Evolutionary conservation across 1,140 invertebrate genomes (phyloP).

Genomic region (Portunus trituberculatus): DNA sequence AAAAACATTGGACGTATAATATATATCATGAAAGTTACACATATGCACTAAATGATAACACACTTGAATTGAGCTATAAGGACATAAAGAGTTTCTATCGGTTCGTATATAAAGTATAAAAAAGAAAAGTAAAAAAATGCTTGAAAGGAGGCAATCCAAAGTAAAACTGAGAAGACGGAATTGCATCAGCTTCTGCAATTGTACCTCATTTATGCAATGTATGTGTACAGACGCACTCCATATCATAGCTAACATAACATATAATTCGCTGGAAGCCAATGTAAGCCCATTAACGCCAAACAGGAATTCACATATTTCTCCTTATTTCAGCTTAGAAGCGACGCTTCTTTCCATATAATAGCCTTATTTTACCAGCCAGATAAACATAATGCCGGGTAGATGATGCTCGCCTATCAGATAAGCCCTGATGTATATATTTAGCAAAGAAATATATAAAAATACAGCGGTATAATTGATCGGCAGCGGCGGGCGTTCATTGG

Average conservation of each 20-base stretch:
- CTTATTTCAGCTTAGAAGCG: not conserved
- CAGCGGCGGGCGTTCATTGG: constrained; percentile 71
- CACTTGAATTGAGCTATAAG: not conserved
- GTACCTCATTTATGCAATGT: constrained; percentile 24
- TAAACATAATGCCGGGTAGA: not conserved
- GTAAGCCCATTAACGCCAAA: not conserved
- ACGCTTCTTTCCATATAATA: not conserved
- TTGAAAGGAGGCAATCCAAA: constrained; percentile 42
- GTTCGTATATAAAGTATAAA: not conserved
- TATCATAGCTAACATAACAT: not conserved
- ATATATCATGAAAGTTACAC: not conserved
- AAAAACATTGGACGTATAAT: not conserved
- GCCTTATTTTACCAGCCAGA: constrained; percentile 45
- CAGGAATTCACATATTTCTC: constrained; percentile 3
- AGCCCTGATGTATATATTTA: constrained; percentile 74
- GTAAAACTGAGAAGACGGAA: constrained; percentile 49
- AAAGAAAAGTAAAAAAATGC: constrained; percentile 48
- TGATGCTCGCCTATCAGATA: not conserved
- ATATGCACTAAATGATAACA: not conserved
- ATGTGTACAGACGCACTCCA: not conserved
- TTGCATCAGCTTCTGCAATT: constrained; percentile 71
- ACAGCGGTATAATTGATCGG: constrained; percentile 77
- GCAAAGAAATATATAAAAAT: constrained; percentile 77
- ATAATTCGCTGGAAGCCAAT: not conserved
- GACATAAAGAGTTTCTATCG: not conserved